phyloP scores from a whole-genome alignment of 2,113 vertebrate genomes.

The Ammodytes marinus region DNA sequence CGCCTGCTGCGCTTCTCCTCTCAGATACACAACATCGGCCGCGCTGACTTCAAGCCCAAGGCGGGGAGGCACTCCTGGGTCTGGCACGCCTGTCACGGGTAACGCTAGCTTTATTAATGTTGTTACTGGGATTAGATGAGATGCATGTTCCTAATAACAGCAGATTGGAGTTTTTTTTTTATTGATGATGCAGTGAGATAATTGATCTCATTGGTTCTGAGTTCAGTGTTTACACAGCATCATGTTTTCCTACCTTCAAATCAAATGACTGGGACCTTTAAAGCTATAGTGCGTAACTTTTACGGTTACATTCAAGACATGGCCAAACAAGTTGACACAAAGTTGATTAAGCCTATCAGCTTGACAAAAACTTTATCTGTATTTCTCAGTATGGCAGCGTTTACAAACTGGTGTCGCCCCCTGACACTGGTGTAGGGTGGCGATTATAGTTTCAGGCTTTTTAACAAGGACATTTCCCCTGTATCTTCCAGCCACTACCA shows the following conservation, averaged over 20 bases:
- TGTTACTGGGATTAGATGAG: background rate
- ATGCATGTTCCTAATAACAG: background rate
- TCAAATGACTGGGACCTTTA: too few relatives aligned
- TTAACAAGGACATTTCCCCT: background rate
- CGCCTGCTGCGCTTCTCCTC: constrained; percentile 98
- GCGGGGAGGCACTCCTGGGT: constrained; percentile 98
- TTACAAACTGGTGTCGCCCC: too few relatives aligned
- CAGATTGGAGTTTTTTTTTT: background rate
- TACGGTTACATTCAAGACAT: too few relatives aligned
- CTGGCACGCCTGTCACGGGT: constrained; percentile 99
- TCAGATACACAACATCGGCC: constrained; percentile 96
- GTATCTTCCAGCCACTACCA: constrained; percentile 92
- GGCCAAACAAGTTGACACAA: too few relatives aligned
- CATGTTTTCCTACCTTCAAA: too few relatives aligned
- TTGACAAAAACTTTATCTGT: too few relatives aligned
- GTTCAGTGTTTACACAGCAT: too few relatives aligned
- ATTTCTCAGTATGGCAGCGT: too few relatives aligned
- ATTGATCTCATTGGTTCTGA: background rate
- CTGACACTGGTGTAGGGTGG: too few relatives aligned
- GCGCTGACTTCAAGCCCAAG: constrained; percentile 96
- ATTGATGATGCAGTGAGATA: background rate
- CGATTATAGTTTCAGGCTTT: background rate
- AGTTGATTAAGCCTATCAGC: too few relatives aligned
- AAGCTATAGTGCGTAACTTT: too few relatives aligned
- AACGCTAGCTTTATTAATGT: background rate